phyloP scores from a whole-genome alignment of 2,888 invertebrate species.

The Phanerotoma sp. region DNA sequence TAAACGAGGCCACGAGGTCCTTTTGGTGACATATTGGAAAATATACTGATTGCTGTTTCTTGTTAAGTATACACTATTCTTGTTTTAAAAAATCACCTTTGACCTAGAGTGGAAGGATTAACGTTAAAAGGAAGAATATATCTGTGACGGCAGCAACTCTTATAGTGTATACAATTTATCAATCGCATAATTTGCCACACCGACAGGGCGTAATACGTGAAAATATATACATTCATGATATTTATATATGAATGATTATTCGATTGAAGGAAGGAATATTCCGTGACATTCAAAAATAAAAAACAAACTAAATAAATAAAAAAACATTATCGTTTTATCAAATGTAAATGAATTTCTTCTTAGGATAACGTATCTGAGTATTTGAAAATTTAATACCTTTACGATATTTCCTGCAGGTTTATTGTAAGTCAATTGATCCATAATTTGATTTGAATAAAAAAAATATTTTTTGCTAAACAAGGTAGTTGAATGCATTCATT shows the following conservation, averaged over 20 bases:
- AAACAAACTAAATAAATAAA: background rate
- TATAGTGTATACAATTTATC: slow-evolving; percentile 22
- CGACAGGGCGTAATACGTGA: slow-evolving; percentile 9
- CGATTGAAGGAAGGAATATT: slow-evolving; percentile 7
- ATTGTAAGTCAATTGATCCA: no score
- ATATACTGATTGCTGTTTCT: slow-evolving; percentile 10
- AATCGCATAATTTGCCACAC: slow-evolving; percentile 12
- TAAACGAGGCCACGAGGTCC: slow-evolving; percentile 27
- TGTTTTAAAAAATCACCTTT: slow-evolving; percentile 6
- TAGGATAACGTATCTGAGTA: background rate
- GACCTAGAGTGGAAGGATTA: slow-evolving; percentile 2
- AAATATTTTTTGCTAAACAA: no score
- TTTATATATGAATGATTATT: slow-evolving; percentile 15
- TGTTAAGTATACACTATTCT: background rate
- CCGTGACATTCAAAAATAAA: background rate
- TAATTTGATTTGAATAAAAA: no score
- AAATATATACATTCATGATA: slow-evolving; percentile 1
- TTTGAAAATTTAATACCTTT: background rate
- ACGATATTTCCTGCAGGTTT: background rate
- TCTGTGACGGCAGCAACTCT: background rate
- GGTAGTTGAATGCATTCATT: no score
- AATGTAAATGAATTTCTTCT: slow-evolving; percentile 2
- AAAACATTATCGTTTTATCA: slow-evolving; percentile 2
- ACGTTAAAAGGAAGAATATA: slow-evolving; percentile 11
- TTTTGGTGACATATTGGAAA: slow-evolving; percentile 13